Percentiles rank a stretch among this genome's conserved stretches.
Conservation (phyloP, 2,797 vertebrate genomes). For the Lithobates sylvaticus region DNA sequence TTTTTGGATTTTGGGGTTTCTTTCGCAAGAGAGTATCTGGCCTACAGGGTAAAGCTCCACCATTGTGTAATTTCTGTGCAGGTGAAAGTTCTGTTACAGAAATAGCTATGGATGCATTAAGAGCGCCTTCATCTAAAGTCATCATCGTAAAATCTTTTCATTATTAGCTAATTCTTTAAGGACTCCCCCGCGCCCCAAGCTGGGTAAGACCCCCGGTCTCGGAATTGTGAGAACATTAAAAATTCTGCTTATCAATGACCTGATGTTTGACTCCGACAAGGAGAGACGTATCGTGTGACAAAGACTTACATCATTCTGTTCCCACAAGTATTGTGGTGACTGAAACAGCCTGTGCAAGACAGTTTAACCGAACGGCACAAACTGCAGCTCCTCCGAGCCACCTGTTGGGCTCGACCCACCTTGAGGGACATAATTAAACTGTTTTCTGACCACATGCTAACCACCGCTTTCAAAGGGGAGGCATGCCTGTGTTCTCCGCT, state of each 20-base stretch:
- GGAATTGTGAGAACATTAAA: background rate
- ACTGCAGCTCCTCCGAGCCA: conserved; percentile 62
- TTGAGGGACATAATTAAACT: conserved; percentile 70
- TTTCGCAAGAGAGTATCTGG: too few relatives aligned
- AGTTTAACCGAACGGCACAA: conserved; percentile 67
- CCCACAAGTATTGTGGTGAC: conserved; percentile 61
- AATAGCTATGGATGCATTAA: too few relatives aligned
- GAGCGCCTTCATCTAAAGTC: too few relatives aligned
- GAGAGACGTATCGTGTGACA: conserved; percentile 27
- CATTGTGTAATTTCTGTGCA: too few relatives aligned
- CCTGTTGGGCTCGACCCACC: conserved; percentile 66
- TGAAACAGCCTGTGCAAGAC: conserved; percentile 62
- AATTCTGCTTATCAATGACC: background rate
- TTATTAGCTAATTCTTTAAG: too few relatives aligned
- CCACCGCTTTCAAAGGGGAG: conserved; percentile 64
- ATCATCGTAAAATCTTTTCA: too few relatives aligned
- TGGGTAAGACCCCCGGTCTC: background rate
- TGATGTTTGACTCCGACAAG: conserved; percentile 25
- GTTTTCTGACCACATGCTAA: conserved; percentile 71
- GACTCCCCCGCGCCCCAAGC: too few relatives aligned
- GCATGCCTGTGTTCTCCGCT: conserved; percentile 37
- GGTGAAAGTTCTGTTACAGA: too few relatives aligned
- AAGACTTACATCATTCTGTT: conserved; percentile 53
- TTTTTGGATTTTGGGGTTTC: too few relatives aligned
- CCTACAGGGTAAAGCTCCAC: too few relatives aligned